phyloP scores from a whole-genome alignment of 2,797 vertebrate species.

The Numenius phaeopus region DNA sequence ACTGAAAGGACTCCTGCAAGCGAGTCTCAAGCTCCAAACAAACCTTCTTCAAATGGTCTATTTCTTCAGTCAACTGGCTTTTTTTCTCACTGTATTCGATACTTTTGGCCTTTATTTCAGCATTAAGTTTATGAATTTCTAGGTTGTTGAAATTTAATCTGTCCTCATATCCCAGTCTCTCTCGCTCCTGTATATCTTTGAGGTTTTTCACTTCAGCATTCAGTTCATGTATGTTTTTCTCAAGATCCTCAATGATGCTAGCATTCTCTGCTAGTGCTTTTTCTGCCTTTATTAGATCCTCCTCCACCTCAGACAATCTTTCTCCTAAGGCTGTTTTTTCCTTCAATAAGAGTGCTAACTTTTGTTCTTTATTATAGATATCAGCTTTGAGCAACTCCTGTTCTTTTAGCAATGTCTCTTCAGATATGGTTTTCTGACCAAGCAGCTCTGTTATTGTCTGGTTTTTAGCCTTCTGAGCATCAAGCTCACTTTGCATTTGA shows the following conservation, averaged over 20 bases:
- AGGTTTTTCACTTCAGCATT: slow-evolving; percentile 78
- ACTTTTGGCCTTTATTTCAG: slow-evolving; percentile 81
- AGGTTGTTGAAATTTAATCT: slow-evolving; percentile 80
- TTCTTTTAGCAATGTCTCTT: slow-evolving; percentile 71
- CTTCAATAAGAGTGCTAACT: slow-evolving; percentile 66
- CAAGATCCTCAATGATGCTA: slow-evolving; percentile 51
- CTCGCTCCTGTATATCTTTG: slow-evolving; percentile 78
- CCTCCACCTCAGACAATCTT: slow-evolving; percentile 70
- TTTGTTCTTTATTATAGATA: slow-evolving; percentile 64
- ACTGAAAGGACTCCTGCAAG: slow-evolving; percentile 71
- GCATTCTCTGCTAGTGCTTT: slow-evolving; percentile 67
- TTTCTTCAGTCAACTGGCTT: slow-evolving; percentile 62
- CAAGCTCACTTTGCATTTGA: slow-evolving; percentile 70
- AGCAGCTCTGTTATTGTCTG: slow-evolving; percentile 69
- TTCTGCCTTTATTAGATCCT: slow-evolving; percentile 66
- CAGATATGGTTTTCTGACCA: slow-evolving; percentile 66
- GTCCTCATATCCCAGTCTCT: slow-evolving; percentile 83
- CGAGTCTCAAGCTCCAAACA: slow-evolving; percentile 62
- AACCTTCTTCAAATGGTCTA: slow-evolving; percentile 55
- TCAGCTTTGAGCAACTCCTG: slow-evolving; percentile 72
- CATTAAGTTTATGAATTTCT: slow-evolving; percentile 78
- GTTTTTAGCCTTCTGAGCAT: slow-evolving; percentile 71
- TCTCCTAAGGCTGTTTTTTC: slow-evolving; percentile 79
- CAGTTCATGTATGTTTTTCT: slow-evolving; percentile 75
- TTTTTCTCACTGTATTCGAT: slow-evolving; percentile 79